Evolutionary conservation across 2,888 invertebrate species (phyloP), one percentile per base, ranked within the genome.

Genomic region (Artemia sinica): DNA sequence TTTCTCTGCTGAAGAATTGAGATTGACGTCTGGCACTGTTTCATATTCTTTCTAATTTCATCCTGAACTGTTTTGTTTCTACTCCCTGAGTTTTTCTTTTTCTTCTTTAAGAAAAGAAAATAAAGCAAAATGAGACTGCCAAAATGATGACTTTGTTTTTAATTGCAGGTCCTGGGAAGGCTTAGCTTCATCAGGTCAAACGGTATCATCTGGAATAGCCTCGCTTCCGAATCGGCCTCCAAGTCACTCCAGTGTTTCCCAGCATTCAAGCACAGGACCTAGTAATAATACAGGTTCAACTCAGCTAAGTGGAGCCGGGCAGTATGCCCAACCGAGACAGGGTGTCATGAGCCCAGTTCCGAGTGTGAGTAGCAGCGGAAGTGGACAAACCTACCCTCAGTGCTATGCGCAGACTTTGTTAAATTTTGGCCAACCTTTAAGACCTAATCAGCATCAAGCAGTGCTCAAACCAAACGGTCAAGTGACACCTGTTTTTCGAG

Each of bases 241-340:
- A 28, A 72, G 74, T 67, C 74, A 74, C 69, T 71, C 73, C 18
- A 74, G 74, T 68, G 76, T 76, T 66, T 77, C 76, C 49, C 76
- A 76, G 71, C 75, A 75, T 69, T 78, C 79, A 71, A 80, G 79
- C 73, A 80, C 79, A 4, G 80, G 80, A 13, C 80, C 80, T n/a
- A 80, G 79, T 73, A 80, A 80, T 74, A 80, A 80, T 72, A 81
- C 80, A 48, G 80, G 79, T 71, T 78, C 80, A 66, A 80, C 80
- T n/a, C 78, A 78, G 65, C 75, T 80, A 66, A 74, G 75, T 49
- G 70, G 71, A 10, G 71, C 72, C 69, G 18, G 28, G n/a, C 66
- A 65, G 58, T 48, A 48, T 49, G 50, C 63, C 50, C 65, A 68
- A 11, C 50, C 50, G n/a, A 67, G 68, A 41, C 66, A 68, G 13